Evolutionary conservation across 2,888 invertebrate genomes (phyloP).

Genomic region (Cerceris ruficornis): DNA sequence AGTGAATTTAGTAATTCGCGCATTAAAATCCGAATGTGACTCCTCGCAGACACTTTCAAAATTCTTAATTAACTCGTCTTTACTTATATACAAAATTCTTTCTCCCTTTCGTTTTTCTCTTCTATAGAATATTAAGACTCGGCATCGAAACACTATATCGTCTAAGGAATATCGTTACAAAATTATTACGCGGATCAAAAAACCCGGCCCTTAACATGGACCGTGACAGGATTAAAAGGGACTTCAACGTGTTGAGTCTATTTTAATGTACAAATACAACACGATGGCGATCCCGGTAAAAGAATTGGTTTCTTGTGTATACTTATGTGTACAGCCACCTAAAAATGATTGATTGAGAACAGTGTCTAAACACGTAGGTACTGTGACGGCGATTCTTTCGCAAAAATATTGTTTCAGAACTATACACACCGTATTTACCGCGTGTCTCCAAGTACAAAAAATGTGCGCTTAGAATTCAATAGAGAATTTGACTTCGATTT

Average conservation of each 20-base stretch:
- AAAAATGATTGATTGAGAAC: conserved; percentile 56
- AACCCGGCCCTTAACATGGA: conserved; percentile 15
- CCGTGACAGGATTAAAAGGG: conserved; percentile 50
- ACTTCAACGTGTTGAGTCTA: conserved; percentile 42
- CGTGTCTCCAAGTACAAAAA: conserved; percentile 2
- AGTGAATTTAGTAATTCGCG: conserved; percentile 16
- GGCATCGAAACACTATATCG: conserved; percentile 33
- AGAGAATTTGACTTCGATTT: too few relatives aligned
- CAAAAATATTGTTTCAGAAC: conserved; percentile 65
- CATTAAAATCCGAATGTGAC: conserved; percentile 29
- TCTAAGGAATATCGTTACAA: conserved; percentile 54
- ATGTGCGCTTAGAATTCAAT: conserved; percentile 3
- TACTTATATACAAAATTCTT: conserved; percentile 44
- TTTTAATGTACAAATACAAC: conserved; percentile 33
- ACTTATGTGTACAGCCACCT: conserved; percentile 52
- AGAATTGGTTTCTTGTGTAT: conserved; percentile 45
- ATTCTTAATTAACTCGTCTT: conserved; percentile 25
- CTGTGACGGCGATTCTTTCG: conserved; percentile 48
- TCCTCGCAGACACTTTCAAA: conserved; percentile 25
- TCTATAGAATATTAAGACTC: conserved; percentile 31
- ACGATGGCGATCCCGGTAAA: conserved; percentile 49
- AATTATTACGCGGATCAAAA: conserved; percentile 57
- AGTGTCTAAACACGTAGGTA: conserved; percentile 40
- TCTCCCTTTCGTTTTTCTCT: neutral
- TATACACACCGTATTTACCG: conserved; percentile 31